These are phyloP conservation scores for Magallana gigas DNA, from an alignment of 1,140 invertebrate species.

Conservation along the genomic window DNA sequence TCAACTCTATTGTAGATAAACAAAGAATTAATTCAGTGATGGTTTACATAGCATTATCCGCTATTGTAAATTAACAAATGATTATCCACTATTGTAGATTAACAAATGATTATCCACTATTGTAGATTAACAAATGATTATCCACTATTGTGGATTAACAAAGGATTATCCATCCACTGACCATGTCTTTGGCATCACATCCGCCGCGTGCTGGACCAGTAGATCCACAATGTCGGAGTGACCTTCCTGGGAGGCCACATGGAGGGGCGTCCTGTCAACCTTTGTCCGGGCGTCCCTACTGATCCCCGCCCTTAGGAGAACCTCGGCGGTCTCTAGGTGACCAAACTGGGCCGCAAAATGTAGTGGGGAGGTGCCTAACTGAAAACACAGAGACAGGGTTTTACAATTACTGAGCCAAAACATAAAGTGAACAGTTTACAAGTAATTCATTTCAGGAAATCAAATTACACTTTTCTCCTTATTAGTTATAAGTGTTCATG, in stretches of 20 bases:
- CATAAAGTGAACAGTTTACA: no score
- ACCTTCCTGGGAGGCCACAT: conserved; percentile 92
- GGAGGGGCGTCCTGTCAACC: conserved; percentile 93
- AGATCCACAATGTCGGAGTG: conserved; percentile 88
- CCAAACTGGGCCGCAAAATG: conserved; percentile 92
- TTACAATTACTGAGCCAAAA: not conserved
- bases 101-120: no score
- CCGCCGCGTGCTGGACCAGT: conserved; percentile 88
- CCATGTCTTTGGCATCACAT: conserved; percentile 92
- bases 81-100: no score
- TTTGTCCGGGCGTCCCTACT: conserved; percentile 93
- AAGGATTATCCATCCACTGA: conserved; percentile 75
- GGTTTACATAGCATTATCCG: no score
- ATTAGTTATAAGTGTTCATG: no score
- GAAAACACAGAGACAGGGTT: conserved; percentile 33
- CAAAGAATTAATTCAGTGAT: no score
- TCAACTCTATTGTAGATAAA: no score
- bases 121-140: no score
- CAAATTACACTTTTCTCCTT: no score
- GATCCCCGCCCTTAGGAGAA: conserved; percentile 90
- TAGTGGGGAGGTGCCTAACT: conserved; percentile 93
- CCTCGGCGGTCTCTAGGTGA: conserved; percentile 89
- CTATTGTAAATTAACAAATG: no score
- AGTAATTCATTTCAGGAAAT: no score
- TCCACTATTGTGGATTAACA: no score